These are phyloP conservation scores for Lasiommata megera DNA, from an alignment of 2,888 invertebrate species.

Conservation along the genomic window DNA sequence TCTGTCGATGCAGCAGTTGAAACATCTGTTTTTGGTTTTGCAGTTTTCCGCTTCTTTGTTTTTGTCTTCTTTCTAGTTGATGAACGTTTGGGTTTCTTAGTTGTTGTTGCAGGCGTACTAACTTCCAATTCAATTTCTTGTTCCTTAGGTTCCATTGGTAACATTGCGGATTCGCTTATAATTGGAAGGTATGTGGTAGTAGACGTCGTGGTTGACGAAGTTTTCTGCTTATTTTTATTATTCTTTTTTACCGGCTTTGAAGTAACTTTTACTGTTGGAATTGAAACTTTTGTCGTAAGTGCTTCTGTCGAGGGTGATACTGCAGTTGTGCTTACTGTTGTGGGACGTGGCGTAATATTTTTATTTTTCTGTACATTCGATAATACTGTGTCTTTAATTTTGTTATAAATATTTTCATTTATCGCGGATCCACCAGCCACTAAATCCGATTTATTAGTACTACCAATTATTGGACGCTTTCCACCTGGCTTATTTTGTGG, in stretches of 20 bases:
- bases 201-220: constrained; percentile 40
- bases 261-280: constrained; percentile 44
- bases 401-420: constrained; percentile 78
- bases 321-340: constrained; percentile 43
- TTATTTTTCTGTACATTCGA: constrained; percentile 79
- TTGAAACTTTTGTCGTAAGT: constrained; percentile 48
- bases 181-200: constrained; percentile 41
- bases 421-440: constrained; percentile 72
- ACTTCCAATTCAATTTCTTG: constrained; percentile 75
- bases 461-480: constrained; percentile 68
- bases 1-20: constrained; percentile 56
- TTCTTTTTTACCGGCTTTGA: constrained; percentile 65
- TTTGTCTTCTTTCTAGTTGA: constrained; percentile 79
- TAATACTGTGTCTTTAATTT: constrained; percentile 83
- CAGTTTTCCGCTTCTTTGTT: constrained; percentile 82
- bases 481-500: constrained; percentile 54
- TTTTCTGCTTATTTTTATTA: constrained; percentile 65
- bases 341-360: constrained; percentile 49
- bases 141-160: constrained; percentile 73
- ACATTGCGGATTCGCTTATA: constrained; percentile 59
- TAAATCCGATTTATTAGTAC: constrained; percentile 72
- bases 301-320: constrained; percentile 50
- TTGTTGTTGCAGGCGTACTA: constrained; percentile 67
- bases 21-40: constrained; percentile 59
- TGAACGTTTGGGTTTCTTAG: constrained; percentile 72